A percentile compares a stretch with the other conserved stretches of the same genome.
Conservation (phyloP, 2,888 invertebrate genomes). For the Dimorphilus gyrociliatus region DNA sequence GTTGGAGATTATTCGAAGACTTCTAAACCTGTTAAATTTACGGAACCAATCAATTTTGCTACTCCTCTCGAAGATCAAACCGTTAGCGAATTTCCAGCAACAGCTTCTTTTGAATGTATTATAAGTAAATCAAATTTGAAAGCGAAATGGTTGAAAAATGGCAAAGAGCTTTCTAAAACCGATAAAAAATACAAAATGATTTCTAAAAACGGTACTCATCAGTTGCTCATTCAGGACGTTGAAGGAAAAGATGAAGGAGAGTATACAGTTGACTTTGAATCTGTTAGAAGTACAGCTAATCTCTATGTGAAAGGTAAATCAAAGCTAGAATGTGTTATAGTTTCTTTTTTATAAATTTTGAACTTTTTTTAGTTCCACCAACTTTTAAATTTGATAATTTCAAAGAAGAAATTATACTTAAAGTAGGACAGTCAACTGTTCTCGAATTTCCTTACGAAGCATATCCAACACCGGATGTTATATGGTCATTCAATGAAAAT, state of each 20-base stretch:
- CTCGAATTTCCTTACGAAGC: conserved; percentile 8
- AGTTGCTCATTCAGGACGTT: conserved; percentile 22
- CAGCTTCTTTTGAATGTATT: conserved; percentile 51
- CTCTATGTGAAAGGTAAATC: conserved; percentile 25
- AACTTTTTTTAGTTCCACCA: conserved; percentile 4
- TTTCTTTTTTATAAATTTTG: too few relatives aligned
- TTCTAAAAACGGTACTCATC: conserved; percentile 22
- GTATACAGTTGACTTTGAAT: conserved; percentile 20
- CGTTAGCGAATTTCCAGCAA: conserved; percentile 39
- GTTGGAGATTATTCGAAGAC: conserved; percentile 25
- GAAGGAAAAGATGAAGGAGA: conserved; percentile 28
- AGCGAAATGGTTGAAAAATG: conserved; percentile 54
- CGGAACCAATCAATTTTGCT: conserved; percentile 23
- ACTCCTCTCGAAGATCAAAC: conserved; percentile 23
- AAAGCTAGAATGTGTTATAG: not conserved
- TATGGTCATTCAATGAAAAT: conserved; percentile 7
- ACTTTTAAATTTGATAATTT: conserved; percentile 4
- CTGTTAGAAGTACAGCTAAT: conserved; percentile 22
- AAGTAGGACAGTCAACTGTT: conserved; percentile 6
- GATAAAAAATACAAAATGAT: conserved; percentile 25
- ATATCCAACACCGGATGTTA: conserved; percentile 7
- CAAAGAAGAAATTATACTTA: conserved; percentile 4
- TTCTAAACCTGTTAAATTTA: conserved; percentile 20
- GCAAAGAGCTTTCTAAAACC: conserved; percentile 43
- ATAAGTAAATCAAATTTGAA: conserved; percentile 57